Conservation (phyloP, 1,140 invertebrate species). For the Myzus persicae region DNA sequence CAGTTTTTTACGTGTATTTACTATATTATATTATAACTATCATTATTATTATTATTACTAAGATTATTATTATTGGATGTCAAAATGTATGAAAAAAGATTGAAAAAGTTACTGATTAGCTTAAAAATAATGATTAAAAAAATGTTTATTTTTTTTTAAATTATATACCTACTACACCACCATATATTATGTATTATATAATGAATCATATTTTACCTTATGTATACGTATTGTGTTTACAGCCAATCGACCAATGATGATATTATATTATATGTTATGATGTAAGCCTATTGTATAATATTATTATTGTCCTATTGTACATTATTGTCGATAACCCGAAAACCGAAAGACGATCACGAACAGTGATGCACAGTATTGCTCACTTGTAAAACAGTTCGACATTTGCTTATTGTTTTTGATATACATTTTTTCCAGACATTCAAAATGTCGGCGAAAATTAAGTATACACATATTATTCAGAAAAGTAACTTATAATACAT, state of each 20-base stretch:
- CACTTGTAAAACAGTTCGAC: background rate
- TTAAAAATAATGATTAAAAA: background rate
- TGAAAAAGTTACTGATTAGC: constrained; percentile 1
- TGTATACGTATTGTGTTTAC: background rate
- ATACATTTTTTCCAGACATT: background rate
- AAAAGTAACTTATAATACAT: background rate
- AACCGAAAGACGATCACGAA: background rate
- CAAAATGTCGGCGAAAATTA: background rate
- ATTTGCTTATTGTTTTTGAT: background rate
- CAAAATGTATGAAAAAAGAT: background rate
- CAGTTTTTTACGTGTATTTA: constrained; percentile 40
- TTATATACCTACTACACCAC: background rate
- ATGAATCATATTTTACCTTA: background rate
- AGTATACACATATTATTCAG: background rate
- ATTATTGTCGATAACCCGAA: background rate
- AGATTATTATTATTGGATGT: constrained; percentile 4
- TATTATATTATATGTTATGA: background rate
- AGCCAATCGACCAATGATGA: background rate
- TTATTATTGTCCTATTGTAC: constrained; percentile 1
- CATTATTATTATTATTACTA: background rate
- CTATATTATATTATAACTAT: constrained; percentile 6
- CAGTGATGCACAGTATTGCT: background rate
- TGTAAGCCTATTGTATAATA: background rate
- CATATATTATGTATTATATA: background rate
- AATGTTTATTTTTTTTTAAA: background rate